phyloP scores from a whole-genome alignment of 1,140 invertebrate genomes.

The Zaprionus lachaisei region DNA sequence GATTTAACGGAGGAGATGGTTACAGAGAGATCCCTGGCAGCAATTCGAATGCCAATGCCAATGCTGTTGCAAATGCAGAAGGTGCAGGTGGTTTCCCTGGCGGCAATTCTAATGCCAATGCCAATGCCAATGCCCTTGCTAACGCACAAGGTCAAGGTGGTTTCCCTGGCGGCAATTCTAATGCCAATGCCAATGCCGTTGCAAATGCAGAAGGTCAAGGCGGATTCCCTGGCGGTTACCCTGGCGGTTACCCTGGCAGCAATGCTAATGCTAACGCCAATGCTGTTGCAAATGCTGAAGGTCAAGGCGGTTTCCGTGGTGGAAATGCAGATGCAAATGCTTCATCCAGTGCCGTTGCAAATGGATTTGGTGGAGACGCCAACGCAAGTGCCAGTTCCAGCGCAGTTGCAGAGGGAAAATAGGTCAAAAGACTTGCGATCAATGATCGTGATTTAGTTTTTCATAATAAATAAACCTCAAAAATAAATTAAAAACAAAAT shows the following conservation, averaged over 20 bases:
- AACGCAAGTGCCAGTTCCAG: slow-evolving; percentile 7
- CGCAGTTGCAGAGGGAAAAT: background rate
- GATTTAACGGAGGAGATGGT: background rate
- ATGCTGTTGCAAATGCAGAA: background rate
- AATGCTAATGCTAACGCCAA: slow-evolving; percentile 17
- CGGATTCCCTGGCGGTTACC: slow-evolving; percentile 8
- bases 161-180: background rate
- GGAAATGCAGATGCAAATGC: slow-evolving; percentile 17
- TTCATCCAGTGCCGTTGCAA: slow-evolving; percentile 4
- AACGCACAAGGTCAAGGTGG: background rate
- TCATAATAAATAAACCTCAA: background rate
- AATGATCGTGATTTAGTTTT: background rate
- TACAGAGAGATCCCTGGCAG: background rate
- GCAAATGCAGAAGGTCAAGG: background rate
- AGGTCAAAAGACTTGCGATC: background rate
- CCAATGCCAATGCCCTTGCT: background rate
- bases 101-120: background rate
- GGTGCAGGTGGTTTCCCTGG: background rate
- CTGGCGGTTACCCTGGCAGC: slow-evolving; percentile 17
- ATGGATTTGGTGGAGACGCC: slow-evolving; percentile 10
- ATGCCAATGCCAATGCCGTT: background rate
- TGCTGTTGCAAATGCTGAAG: slow-evolving; percentile 6
- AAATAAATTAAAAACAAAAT: background rate
- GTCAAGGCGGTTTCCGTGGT: slow-evolving; percentile 1
- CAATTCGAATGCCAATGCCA: background rate